phyloP scores from a whole-genome alignment of 2,888 invertebrate species.

The Lampropteryx suffumata region DNA sequence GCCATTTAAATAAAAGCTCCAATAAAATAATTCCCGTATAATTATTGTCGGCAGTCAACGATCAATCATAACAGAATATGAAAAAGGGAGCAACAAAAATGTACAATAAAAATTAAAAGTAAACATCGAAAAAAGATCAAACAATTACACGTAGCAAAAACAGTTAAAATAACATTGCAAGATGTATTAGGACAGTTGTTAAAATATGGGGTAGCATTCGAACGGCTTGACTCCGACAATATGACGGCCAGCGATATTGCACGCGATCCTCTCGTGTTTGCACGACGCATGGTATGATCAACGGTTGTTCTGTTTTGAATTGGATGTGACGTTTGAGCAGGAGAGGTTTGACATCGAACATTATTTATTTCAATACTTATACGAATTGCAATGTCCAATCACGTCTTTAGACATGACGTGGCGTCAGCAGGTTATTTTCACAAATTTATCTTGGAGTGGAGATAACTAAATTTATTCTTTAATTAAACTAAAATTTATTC shows the following conservation, averaged over 20 bases:
- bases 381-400: too few species aligned
- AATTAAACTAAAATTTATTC: too few species aligned
- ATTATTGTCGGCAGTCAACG: slow-evolving; percentile 29
- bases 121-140: slow-evolving; percentile 75
- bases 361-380: not conserved
- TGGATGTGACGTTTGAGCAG: slow-evolving; percentile 18
- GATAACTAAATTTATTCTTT: too few species aligned
- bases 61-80: slow-evolving; percentile 42
- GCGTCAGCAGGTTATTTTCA: too few species aligned
- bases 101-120: slow-evolving; percentile 75
- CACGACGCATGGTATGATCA: slow-evolving; percentile 23
- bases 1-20: not conserved
- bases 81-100: slow-evolving; percentile 51
- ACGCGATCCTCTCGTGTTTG: slow-evolving; percentile 60
- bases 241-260: slow-evolving; percentile 59
- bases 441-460: too few species aligned
- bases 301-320: slow-evolving; percentile 31
- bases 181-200: slow-evolving; percentile 84
- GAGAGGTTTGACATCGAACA: slow-evolving; percentile 1
- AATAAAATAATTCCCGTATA: slow-evolving; percentile 2
- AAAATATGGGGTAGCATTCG: slow-evolving; percentile 79
- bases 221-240: slow-evolving; percentile 58
- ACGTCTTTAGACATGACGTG: too few species aligned
- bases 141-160: slow-evolving; percentile 77
- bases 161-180: slow-evolving; percentile 82